A percentile compares a stretch with the other conserved stretches of the same genome.
Conservation (phyloP, 2,113 vertebrate genomes). For the Glaucomys volans region DNA sequence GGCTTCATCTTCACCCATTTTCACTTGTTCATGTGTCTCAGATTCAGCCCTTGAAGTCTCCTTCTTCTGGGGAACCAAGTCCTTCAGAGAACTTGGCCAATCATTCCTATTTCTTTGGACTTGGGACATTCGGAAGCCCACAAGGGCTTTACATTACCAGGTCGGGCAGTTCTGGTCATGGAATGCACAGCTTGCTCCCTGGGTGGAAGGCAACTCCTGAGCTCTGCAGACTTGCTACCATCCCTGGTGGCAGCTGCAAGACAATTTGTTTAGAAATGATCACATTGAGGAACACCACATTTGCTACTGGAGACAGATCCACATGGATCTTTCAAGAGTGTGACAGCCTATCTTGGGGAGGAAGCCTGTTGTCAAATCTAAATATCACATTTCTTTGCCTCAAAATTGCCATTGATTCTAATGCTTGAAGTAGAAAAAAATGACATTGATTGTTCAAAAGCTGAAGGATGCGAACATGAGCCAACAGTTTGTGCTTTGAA, state of each 20-base stretch:
- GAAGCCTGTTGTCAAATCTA: background rate
- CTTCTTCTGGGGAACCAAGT: background rate
- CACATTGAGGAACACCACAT: background rate
- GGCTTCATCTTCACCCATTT: background rate
- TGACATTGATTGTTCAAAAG: background rate
- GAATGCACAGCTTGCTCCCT: background rate
- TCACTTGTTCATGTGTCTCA: background rate
- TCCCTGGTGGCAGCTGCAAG: background rate
- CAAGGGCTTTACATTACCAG: accelerated
- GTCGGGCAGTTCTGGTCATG: background rate
- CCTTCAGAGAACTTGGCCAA: background rate
- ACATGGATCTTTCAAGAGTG: background rate
- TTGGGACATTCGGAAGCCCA: background rate
- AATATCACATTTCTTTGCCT: background rate
- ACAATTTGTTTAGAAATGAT: background rate
- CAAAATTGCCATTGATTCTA: background rate
- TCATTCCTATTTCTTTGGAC: background rate
- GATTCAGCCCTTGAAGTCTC: no score
- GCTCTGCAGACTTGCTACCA: background rate
- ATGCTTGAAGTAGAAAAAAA: background rate
- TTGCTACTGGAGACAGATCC: background rate
- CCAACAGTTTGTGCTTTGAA: background rate
- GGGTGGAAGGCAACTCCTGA: background rate
- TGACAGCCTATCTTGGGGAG: background rate
- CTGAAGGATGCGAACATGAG: background rate